Conservation (phyloP, 1,140 invertebrate species). For the Coptotermes formosanus region DNA sequence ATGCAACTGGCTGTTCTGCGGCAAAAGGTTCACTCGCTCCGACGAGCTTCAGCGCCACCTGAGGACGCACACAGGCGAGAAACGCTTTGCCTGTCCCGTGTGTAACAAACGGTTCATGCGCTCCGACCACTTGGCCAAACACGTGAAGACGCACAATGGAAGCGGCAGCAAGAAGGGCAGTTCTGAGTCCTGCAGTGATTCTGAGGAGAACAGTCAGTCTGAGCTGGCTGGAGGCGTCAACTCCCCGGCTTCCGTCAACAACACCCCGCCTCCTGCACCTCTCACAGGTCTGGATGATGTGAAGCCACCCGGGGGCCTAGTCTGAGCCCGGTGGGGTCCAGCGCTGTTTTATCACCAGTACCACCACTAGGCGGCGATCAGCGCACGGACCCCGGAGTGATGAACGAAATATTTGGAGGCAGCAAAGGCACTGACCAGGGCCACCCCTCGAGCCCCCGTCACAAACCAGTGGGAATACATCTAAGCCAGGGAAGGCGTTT, state of each 20-base stretch:
- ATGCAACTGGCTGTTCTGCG: constrained; percentile 94
- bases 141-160: constrained; percentile 88
- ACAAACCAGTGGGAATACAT: too few relatives aligned
- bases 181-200: constrained; percentile 85
- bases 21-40: constrained; percentile 94
- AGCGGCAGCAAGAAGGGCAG: constrained; percentile 81
- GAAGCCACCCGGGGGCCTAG: constrained; percentile 57
- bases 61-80: constrained; percentile 95
- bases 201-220: constrained; percentile 76
- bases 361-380: constrained; percentile 27
- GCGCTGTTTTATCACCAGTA: constrained; percentile 41
- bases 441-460: too few relatives aligned
- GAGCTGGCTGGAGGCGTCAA: constrained; percentile 62
- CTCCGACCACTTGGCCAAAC: constrained; percentile 93
- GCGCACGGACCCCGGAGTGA: constrained; percentile 23
- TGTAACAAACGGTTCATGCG: constrained; percentile 97
- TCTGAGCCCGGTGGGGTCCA: constrained; percentile 56
- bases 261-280: constrained; percentile 47
- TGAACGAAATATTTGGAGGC: background rate
- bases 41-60: constrained; percentile 97
- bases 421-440: background rate
- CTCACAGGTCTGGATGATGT: constrained; percentile 47
- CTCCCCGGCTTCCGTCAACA: constrained; percentile 47
- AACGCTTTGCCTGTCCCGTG: constrained; percentile 90
- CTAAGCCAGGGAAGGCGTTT: too few relatives aligned